Base-by-base conservation (phyloP, 1,140 invertebrate genomes). In the Zaprionus capensis region DNA sequence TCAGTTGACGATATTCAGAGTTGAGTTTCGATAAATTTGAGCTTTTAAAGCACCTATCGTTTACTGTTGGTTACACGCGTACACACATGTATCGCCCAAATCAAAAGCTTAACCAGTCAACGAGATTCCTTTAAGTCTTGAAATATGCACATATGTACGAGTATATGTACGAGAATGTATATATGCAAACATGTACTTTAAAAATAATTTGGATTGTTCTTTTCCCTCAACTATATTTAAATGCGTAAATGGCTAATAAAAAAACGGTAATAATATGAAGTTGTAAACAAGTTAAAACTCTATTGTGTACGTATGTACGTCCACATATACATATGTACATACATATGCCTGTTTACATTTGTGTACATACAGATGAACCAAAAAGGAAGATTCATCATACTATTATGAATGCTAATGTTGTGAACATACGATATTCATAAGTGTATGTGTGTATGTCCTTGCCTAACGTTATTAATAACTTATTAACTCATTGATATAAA, bases 1-100 rank as follows among this genome's bases (percentile, higher is more conserved):
- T 46, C 7, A 46, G 41, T 17, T 12, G 14, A 5, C 41, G 41
- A 46, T 46, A 17, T 9, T 7, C 72, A 57, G 38, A 55, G 58
- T 51, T 70, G 38, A 36, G 17, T 69, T 74, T 49, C 28, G 59
- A 69, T 65, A 56, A 74, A 55, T 74, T 59, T 55, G 58, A 78
- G 76, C 76, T 74, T 77, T 78, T 20, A 74, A 78, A 74, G 76
- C 71, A 74, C 4, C 36, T 20, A 17, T 26, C 34, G 44, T 44
- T 49, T 74, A 65, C 71, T 74, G 64, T 55, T 51, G 46, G 11
- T 11, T 24, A 24, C 46, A 24, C 22, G 20, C 20, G 9, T 6
- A 22, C 20, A 49, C 6, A 20, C n/a, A 69, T 55, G 38, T 55
- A 69, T 44, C 65, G 64, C 63, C 69, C 64, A 64, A 34, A 38